Base-by-base conservation (phyloP, 2,797 vertebrate species). In the Phataginus tetradactyla region DNA sequence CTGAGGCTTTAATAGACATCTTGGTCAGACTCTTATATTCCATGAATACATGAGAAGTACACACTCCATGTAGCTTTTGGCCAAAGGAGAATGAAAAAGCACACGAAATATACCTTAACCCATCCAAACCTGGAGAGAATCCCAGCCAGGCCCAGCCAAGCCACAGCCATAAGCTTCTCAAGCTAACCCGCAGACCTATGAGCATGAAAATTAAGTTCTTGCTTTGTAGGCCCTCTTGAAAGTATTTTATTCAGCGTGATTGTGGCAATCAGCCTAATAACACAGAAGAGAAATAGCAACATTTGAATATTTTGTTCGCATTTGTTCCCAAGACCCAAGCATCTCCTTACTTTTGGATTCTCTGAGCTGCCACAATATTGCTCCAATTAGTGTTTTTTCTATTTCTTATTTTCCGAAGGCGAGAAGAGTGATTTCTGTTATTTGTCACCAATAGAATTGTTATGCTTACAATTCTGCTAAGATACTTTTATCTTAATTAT, bases 301-400 rank as follows among this genome's bases (percentile, higher is more conserved):
- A 49, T 75, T 95, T 85, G 32, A 86, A 71, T 96, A 75, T 79
- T 51, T 92, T 12, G 37, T 81, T 96, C 78, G 88, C 93, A 63
- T 75, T 95, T 92, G n/a, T 74, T 88, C n/a, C 15, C 45, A 64
- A 68, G 55, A 2, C 4, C 20, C n/a, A 95, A 34, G 29, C 55
- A 81, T 13, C 27, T 61, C 39, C 25, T 27, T 91, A 66, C 3
- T 27, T 12, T 78, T 89, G 45, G n/a, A 81, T 45, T 84, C 17
- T 53, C 57, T 96, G 18, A 92, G 20, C 61, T 61, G 39, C 25
- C 13, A 64, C 37, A 45, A 3, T 42, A 64, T 59, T 79, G 61
- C 12, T 69, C 25, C 57, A 75, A 91, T 71, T 51, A 79, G 49
- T 75, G 11, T 20, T 71, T 69, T 69, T 55, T 51, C 1, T 32